These are phyloP conservation scores for Cryptotis parvus DNA, from an alignment of 2,113 vertebrate genomes.

Conservation along the genomic window DNA sequence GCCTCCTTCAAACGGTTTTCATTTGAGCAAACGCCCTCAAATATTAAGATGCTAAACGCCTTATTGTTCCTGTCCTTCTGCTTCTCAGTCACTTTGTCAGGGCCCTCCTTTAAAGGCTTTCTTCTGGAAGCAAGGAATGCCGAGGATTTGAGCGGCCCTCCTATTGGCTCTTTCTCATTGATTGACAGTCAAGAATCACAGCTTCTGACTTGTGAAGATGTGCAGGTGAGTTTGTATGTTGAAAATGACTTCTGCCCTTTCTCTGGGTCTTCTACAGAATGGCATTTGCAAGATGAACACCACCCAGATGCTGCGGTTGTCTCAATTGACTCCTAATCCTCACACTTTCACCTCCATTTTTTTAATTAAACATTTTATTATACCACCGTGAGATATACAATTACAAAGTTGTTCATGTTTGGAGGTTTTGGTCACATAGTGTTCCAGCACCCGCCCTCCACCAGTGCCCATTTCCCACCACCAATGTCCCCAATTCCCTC, in stretches of 20 bases:
- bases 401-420: no score
- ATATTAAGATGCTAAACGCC: background rate
- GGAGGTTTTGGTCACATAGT: no score
- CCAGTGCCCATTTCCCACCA: no score
- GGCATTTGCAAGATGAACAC: background rate
- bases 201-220: slow-evolving; percentile 87
- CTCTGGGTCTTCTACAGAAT: background rate
- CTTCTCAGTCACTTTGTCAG: slow-evolving; percentile 88
- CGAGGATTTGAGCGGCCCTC: slow-evolving; percentile 70
- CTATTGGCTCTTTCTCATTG: slow-evolving; percentile 89
- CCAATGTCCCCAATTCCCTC: no score
- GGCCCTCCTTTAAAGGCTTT: slow-evolving; percentile 90
- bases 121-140: slow-evolving; percentile 91
- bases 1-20: background rate
- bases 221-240: slow-evolving; percentile 84
- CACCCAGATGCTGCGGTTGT: background rate
- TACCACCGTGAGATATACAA: no score
- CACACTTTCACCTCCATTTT: background rate
- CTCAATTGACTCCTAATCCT: background rate
- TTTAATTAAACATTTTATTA: no score
- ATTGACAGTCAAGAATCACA: slow-evolving; percentile 85
- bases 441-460: no score
- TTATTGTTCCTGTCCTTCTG: slow-evolving; percentile 5
- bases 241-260: background rate
- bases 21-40: no score